Percentiles rank a stretch among this genome's conserved stretches.
These are phyloP conservation scores for Camarhynchus parvulus DNA, from an alignment of 2,113 vertebrate genomes.

Conservation along the genomic window DNA sequence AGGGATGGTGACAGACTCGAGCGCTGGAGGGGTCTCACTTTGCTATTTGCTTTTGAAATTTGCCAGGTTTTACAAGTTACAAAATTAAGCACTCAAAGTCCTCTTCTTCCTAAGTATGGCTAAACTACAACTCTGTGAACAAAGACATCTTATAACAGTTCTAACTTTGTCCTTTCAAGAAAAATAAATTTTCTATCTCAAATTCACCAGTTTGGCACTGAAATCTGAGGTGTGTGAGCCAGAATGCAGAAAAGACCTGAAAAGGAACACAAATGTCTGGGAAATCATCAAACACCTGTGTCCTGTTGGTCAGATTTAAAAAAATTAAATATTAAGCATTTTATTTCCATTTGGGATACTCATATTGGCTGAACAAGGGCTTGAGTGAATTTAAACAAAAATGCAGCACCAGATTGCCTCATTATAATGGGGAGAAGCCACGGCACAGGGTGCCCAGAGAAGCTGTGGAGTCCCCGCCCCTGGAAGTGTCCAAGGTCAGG, in stretches of 20 bases:
- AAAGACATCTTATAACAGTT: not conserved
- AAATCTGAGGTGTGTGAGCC: not conserved
- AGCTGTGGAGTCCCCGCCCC: not conserved
- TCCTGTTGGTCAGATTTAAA: not conserved
- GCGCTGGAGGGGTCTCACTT: not conserved
- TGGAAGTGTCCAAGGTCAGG: not conserved
- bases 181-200: not conserved
- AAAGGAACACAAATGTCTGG: not conserved
- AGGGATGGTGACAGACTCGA: not conserved
- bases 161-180: not conserved
- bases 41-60: not conserved
- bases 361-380: not conserved
- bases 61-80: not conserved
- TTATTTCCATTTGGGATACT: not conserved
- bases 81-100: not conserved
- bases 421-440: not conserved
- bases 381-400: not conserved
- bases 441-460: not conserved
- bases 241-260: not conserved
- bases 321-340: not conserved
- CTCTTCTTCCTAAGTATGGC: not conserved
- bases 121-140: not conserved
- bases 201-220: not conserved
- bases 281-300: fast-evolving
- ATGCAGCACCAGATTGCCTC: not conserved